Evolutionary conservation across 2,888 invertebrate genomes (phyloP).

Genomic region (Neoaliturus tenellus): DNA sequence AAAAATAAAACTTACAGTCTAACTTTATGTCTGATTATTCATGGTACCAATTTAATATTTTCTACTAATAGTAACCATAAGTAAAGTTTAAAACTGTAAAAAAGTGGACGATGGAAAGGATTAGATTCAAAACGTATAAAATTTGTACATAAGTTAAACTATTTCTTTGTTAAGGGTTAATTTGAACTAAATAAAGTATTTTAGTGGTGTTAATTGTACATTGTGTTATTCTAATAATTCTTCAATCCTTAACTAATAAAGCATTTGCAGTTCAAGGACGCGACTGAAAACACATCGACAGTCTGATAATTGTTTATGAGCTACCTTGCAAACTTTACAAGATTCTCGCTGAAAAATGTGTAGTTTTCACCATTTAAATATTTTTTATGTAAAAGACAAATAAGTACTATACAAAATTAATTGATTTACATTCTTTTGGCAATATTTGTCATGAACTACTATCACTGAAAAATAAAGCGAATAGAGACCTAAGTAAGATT

Average conservation of each 20-base stretch:
- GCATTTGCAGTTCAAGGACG: neutral
- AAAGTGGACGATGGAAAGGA: too few relatives aligned
- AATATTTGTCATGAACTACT: too few relatives aligned
- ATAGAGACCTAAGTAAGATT: too few relatives aligned
- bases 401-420: too few relatives aligned
- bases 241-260: constrained; percentile 47
- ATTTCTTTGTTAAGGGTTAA: constrained; percentile 17
- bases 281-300: neutral
- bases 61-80: neutral
- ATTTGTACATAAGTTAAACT: neutral
- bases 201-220: constrained; percentile 29
- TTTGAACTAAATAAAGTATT: constrained; percentile 16
- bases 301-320: constrained; percentile 1
- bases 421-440: too few relatives aligned
- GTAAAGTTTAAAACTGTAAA: neutral
- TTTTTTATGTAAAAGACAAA: too few relatives aligned
- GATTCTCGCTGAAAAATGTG: too few relatives aligned
- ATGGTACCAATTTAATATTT: neutral
- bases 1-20: neutral
- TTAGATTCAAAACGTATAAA: neutral
- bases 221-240: neutral
- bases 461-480: too few relatives aligned
- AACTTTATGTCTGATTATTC: neutral
- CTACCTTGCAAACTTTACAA: too few relatives aligned
- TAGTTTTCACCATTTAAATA: too few relatives aligned